Conservation (phyloP, 2,113 vertebrate genomes). For the Larimichthys crocea region DNA sequence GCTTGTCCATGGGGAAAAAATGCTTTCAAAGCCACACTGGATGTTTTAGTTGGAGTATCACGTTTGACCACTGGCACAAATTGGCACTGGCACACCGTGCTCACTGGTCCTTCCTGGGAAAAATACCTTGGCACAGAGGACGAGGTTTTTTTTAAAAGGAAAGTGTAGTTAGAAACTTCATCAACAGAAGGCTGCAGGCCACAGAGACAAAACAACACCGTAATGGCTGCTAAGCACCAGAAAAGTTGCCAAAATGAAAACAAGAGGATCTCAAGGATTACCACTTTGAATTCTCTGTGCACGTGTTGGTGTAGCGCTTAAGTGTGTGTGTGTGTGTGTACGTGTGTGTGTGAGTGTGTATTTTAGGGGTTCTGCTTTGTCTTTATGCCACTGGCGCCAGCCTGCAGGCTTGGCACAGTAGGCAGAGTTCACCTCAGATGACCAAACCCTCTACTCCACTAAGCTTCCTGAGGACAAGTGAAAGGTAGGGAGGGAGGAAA, state of each 20-base stretch:
- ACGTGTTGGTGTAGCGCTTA: conserved; percentile 9
- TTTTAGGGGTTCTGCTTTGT: conserved; percentile 43
- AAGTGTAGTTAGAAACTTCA: conserved; percentile 4
- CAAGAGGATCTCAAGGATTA: conserved; percentile 52
- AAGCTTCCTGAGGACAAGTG: conserved; percentile 53
- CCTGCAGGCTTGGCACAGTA: conserved; percentile 57
- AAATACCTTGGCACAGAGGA: neutral
- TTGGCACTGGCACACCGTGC: neutral
- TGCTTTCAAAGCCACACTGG: neutral
- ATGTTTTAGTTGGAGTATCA: conserved; percentile 7
- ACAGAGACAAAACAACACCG: conserved; percentile 1
- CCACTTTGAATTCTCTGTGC: conserved; percentile 48
- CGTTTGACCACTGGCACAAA: conserved; percentile 2
- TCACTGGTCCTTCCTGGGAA: neutral
- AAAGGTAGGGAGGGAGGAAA: conserved; percentile 37
- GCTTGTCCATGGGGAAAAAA: neutral
- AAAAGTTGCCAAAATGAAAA: conserved; percentile 40
- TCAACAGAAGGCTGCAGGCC: conserved; percentile 8
- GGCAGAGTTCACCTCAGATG: conserved; percentile 62
- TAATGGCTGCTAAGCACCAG: conserved; percentile 10
- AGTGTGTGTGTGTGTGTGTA: neutral
- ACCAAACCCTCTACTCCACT: conserved; percentile 46
- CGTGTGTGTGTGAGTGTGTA: conserved; percentile 31
- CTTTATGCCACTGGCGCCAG: conserved; percentile 47
- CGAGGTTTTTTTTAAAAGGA: neutral